Conservation (phyloP, 2,797 vertebrate species). For the Silurus aristotelis region DNA sequence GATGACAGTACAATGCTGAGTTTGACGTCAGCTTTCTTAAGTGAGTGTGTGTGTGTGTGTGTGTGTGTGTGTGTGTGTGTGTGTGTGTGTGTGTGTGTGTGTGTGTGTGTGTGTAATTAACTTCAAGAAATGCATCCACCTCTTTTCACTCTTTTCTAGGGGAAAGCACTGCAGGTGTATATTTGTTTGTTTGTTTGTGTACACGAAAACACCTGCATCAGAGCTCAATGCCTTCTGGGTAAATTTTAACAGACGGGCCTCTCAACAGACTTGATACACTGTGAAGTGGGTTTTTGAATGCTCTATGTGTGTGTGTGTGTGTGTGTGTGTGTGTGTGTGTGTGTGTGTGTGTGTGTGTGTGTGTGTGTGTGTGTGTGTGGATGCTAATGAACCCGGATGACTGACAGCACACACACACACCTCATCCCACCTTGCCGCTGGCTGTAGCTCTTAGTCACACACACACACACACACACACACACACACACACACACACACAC, state of each 20-base stretch:
- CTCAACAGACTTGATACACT: neutral
- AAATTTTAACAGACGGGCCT: neutral
- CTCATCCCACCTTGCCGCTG: neutral
- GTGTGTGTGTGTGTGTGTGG: neutral
- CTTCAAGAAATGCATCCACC: neutral
- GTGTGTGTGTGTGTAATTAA: neutral
- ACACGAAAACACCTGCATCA: neutral
- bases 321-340: neutral
- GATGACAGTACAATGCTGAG: neutral
- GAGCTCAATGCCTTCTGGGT: neutral
- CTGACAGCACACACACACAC: conserved; percentile 1
- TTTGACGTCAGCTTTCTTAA: conserved; percentile 2
- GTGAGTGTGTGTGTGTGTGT: conserved; percentile 12
- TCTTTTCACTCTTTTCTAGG: conserved; percentile 1
- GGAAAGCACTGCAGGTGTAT: neutral
- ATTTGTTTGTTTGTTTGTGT: neutral
- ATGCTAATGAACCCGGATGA: neutral
- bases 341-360: neutral
- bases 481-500: neutral
- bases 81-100: neutral
- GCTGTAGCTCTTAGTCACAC: neutral
- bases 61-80: neutral
- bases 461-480: neutral
- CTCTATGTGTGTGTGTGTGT: neutral
- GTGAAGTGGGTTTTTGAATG: neutral